Conservation (phyloP, 2,113 vertebrate genomes). For the Polypterus bichir region DNA sequence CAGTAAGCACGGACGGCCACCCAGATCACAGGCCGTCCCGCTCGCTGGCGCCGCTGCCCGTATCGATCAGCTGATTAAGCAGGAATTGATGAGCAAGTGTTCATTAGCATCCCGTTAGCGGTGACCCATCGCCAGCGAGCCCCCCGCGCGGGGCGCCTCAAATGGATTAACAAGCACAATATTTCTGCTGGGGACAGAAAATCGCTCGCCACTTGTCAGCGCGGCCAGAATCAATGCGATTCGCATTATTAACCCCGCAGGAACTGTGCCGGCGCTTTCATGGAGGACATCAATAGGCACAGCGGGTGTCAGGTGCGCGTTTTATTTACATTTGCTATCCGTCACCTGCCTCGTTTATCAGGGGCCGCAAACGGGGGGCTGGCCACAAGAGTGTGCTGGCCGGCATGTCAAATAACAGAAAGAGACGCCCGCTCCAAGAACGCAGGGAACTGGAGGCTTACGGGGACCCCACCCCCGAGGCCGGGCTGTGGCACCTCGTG, state of each 20-base stretch:
- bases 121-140: constrained; percentile 38
- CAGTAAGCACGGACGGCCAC: neutral
- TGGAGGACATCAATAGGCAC: constrained; percentile 16
- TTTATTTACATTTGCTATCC: constrained; percentile 33
- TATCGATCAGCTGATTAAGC: constrained; percentile 68
- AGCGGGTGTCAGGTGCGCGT: constrained; percentile 29
- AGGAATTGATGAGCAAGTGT: constrained; percentile 62
- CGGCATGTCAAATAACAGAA: too few relatives aligned
- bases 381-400: too few relatives aligned
- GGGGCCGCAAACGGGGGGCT: too few relatives aligned
- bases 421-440: too few relatives aligned
- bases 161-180: constrained; percentile 50
- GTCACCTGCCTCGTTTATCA: constrained; percentile 18
- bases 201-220: constrained; percentile 53
- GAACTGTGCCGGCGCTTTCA: constrained; percentile 18
- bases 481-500: too few relatives aligned
- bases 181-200: constrained; percentile 44
- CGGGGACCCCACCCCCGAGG: too few relatives aligned
- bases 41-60: constrained; percentile 16
- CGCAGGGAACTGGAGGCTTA: too few relatives aligned
- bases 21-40: constrained; percentile 23
- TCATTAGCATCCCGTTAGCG: constrained; percentile 73
- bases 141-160: constrained; percentile 31
- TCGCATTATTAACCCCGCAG: constrained; percentile 30
- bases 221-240: constrained; percentile 33